These are phyloP conservation scores for Gambelia wislizenii DNA, from an alignment of 2,797 vertebrate species.

Conservation along the genomic window DNA sequence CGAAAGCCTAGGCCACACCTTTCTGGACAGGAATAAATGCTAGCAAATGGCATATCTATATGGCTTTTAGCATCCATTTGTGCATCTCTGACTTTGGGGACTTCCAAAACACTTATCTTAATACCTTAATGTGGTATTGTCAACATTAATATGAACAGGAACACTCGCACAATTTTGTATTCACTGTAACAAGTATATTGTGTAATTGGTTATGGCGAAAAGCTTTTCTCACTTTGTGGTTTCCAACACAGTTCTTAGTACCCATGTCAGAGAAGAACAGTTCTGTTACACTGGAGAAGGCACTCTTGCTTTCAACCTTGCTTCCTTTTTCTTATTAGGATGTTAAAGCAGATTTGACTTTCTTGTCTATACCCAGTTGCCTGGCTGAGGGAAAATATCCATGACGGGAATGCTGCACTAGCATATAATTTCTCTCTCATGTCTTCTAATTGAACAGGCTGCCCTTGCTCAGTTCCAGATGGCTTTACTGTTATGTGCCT, in stretches of 20 bases:
- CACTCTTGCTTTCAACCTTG: background rate
- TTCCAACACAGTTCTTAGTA: background rate
- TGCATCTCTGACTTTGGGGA: background rate
- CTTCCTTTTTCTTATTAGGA: background rate
- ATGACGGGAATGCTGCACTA: slow-evolving; percentile 30
- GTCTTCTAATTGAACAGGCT: slow-evolving; percentile 30
- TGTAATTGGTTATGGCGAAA: background rate
- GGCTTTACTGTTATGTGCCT: background rate
- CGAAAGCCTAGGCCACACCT: background rate
- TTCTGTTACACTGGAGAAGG: background rate
- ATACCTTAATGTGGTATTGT: too few relatives aligned
- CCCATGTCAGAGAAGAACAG: background rate
- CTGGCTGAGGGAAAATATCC: slow-evolving; percentile 1
- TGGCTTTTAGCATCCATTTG: background rate
- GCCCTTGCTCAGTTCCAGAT: slow-evolving; percentile 24
- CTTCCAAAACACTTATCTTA: background rate
- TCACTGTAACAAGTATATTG: background rate
- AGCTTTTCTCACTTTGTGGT: background rate
- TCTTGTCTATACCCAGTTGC: slow-evolving; percentile 17
- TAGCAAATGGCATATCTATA: background rate
- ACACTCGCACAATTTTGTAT: background rate
- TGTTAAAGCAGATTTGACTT: slow-evolving; percentile 12
- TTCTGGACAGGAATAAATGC: background rate
- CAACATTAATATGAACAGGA: background rate
- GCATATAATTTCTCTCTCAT: slow-evolving; percentile 32